A percentile compares a stretch with the other conserved stretches of the same genome.
These are phyloP conservation scores for Alouatta palliata DNA, from an alignment of 2,113 vertebrate species.

Conservation along the genomic window DNA sequence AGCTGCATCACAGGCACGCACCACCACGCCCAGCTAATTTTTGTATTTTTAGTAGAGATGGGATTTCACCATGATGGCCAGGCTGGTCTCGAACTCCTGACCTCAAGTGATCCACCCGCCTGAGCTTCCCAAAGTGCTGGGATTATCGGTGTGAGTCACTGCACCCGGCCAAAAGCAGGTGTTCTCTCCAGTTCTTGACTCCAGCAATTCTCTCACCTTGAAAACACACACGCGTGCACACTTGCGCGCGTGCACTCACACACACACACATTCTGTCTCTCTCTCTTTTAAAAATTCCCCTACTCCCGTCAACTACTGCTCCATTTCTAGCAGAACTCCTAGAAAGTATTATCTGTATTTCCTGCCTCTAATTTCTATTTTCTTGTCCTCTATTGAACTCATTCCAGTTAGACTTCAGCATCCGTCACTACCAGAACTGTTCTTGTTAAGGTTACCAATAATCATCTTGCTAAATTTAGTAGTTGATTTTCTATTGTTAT, in stretches of 20 bases:
- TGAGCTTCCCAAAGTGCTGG: no score
- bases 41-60: no score
- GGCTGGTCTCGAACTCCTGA: no score
- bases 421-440: not conserved
- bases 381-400: not conserved
- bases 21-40: no score
- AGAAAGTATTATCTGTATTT: not conserved
- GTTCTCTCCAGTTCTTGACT: not conserved
- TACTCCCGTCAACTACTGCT: not conserved
- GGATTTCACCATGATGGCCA: no score
- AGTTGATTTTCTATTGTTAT: not conserved
- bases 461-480: not conserved
- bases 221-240: not conserved
- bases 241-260: no score
- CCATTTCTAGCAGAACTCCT: not conserved
- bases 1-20: no score
- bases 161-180: no score
- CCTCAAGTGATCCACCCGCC: no score
- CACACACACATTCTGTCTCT: no score
- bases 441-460: not conserved
- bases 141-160: no score
- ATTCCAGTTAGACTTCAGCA: not conserved
- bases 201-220: not conserved
- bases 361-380: not conserved
- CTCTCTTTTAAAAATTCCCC: no score